Conservation (phyloP, 92 coral and sea anemone genomes). For the Umimayanthus chanpuru region DNA sequence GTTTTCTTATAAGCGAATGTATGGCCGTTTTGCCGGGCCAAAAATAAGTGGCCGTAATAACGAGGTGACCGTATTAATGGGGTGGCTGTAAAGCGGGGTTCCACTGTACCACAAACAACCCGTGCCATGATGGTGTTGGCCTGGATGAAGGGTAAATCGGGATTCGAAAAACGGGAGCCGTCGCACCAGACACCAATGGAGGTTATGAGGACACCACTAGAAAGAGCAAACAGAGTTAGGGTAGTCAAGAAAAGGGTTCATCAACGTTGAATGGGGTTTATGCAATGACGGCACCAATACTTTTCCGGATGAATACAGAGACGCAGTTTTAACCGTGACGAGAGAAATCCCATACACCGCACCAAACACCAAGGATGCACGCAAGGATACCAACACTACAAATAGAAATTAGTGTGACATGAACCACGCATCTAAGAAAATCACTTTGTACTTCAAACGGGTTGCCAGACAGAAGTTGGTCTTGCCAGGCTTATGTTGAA, state of each 20-base stretch:
- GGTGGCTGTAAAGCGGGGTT: too few species aligned
- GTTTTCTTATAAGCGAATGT: too few species aligned
- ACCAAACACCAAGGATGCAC: slow-evolving; percentile 32
- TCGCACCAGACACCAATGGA: neutral
- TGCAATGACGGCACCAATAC: too few species aligned
- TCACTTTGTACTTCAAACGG: slow-evolving; percentile 20
- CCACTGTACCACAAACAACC: neutral
- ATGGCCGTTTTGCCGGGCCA: too few species aligned
- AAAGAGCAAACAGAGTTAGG: slow-evolving; percentile 1
- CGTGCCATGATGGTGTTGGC: neutral
- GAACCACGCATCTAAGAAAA: too few species aligned
- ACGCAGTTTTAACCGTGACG: slow-evolving; percentile 18
- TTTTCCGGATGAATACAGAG: neutral
- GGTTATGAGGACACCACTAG: neutral
- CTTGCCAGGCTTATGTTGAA: slow-evolving; percentile 29
- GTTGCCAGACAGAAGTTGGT: slow-evolving; percentile 11
- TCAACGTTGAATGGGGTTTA: neutral
- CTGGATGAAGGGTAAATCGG: neutral
- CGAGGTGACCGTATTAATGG: too few species aligned
- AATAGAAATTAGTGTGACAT: too few species aligned
- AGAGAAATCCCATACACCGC: neutral
- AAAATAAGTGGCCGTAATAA: too few species aligned
- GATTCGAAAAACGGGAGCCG: neutral
- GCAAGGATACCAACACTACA: slow-evolving; percentile 1
- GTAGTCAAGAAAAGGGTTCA: neutral